Base-by-base conservation (phyloP, 1,140 invertebrate genomes). In the Brachionus manjavacas region DNA sequence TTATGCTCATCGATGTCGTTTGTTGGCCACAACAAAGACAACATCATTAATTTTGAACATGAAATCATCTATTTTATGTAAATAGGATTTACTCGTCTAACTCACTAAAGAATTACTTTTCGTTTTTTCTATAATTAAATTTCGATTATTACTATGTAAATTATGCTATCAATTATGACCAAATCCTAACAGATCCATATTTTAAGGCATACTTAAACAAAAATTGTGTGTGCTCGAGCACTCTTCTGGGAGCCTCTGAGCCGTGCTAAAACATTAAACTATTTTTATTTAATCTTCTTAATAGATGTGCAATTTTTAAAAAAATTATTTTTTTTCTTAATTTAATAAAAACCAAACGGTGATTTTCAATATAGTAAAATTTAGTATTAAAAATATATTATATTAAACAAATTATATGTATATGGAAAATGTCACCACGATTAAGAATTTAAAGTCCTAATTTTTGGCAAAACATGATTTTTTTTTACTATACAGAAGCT, bases 31-130 rank as follows among this genome's bases (percentile, higher is more conserved):
- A n/a, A 20, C 9, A 72, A 16, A 72, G 68, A 72, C 68, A 72
- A 72, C 31, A 72, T 72, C 68, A 72, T 72, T 72, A 72, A 41
- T 72, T 41, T 72, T 72, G 16, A 72, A 72, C 68, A 72, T 72
- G 68, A 72, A 72, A 72, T 72, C 68, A 72, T 41, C 46, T 72
- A 72, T 41, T 72, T 72, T 72, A 72, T 72, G 68, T 72, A 72
- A 72, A 72, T 72, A 72, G 68, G 41, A 12, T 72, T 72, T 39
- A 39, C 68, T 39, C 4, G 20, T n/a, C n/a, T 39, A 72, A 72
- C 39, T 72, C 68, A 41, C 68, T 41, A 39, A 43, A 72, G 68
- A 72, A 72, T 41, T 41, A 39, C 39, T 72, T 72, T 72, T 68
- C 66, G 66, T 68, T 72, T 72, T 72, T 41, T 39, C 11, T 68